Percentiles rank a stretch among this genome's conserved stretches.
phyloP scores from a whole-genome alignment of 2,888 invertebrate species.

The Auanema freiburgensis region DNA sequence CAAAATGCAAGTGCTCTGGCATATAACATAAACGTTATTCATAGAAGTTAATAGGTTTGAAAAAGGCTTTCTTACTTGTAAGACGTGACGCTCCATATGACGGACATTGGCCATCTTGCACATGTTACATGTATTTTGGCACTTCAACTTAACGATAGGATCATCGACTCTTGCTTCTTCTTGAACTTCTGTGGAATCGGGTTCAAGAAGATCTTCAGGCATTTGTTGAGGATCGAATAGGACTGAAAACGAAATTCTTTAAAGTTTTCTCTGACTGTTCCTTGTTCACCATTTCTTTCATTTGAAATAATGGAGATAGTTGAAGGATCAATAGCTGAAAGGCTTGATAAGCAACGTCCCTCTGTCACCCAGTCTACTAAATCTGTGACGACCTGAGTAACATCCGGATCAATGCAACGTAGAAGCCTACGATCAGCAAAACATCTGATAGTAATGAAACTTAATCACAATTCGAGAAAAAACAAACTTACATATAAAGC shows the following conservation, averaged over 20 bases:
- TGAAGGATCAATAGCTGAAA: background rate
- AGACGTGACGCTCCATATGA: conserved; percentile 13
- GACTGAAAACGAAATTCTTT: background rate
- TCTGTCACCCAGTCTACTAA: conserved; percentile 7
- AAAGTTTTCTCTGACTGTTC: background rate
- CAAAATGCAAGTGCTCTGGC: no score
- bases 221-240: conserved; percentile 1
- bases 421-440: conserved; percentile 4
- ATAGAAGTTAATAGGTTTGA: no score
- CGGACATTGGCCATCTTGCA: conserved; percentile 7
- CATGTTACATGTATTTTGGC: conserved; percentile 2
- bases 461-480: no score
- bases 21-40: no score
- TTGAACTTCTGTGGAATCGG: background rate
- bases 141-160: no score
- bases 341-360: background rate
- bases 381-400: background rate
- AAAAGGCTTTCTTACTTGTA: conserved; percentile 16
- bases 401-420: conserved; percentile 9
- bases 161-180: no score
- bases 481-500: background rate
- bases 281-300: background rate
- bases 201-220: conserved; percentile 3
- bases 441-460: conserved; percentile 4
- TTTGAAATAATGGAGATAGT: no score